Evolutionary conservation across 2,797 vertebrate genomes (phyloP).

Genomic region (Malacoraja senta): DNA sequence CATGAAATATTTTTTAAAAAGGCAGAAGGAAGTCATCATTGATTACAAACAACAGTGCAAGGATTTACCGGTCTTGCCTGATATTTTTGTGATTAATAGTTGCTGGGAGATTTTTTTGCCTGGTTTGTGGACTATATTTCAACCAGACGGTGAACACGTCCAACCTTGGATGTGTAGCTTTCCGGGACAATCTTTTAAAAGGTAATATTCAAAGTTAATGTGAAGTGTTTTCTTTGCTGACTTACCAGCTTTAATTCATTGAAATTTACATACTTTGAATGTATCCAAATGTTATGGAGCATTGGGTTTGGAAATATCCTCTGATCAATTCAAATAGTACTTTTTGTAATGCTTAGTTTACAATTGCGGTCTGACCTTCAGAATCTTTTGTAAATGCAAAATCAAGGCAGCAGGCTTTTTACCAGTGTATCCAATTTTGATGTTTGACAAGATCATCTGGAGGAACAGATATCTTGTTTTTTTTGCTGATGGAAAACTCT

Average conservation of each 20-base stretch:
- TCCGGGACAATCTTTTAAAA: neutral
- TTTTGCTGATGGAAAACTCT: neutral
- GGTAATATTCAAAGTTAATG: neutral
- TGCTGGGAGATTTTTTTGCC: neutral
- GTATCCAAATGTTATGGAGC: neutral
- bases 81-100: neutral
- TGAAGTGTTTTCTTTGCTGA: neutral
- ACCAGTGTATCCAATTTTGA: neutral
- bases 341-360: neutral
- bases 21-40: neutral
- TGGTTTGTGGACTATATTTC: neutral
- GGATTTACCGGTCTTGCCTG: neutral
- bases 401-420: neutral
- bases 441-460: conserved; percentile 24
- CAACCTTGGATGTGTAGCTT: neutral
- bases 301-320: neutral
- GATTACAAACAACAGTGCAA: neutral
- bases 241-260: neutral
- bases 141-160: neutral
- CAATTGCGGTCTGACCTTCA: neutral
- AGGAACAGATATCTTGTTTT: neutral
- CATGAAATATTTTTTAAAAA: neutral
- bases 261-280: neutral
- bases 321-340: neutral
- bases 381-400: neutral